Conservation (phyloP, 2,797 vertebrate genomes). For the Peromyscus eremicus region DNA sequence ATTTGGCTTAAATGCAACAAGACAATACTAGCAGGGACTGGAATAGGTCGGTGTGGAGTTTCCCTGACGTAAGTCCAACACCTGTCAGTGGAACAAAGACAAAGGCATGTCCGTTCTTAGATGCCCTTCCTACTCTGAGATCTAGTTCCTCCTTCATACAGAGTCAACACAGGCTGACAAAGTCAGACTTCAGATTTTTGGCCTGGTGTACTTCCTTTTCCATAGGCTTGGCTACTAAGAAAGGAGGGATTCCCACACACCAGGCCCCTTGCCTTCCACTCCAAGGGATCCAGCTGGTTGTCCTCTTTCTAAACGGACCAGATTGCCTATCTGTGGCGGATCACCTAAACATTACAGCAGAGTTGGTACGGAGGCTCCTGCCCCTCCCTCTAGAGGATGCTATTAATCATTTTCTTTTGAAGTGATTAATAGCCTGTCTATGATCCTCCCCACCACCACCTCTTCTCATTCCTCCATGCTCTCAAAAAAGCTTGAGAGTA, state of each 20-base stretch:
- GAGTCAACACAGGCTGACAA: neutral
- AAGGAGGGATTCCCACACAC: neutral
- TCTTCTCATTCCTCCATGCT: neutral
- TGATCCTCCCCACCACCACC: neutral
- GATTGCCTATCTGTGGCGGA: neutral
- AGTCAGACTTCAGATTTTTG: neutral
- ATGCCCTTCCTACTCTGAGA: neutral
- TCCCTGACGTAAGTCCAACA: constrained; percentile 3
- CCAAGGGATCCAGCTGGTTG: neutral
- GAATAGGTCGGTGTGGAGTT: neutral
- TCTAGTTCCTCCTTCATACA: neutral
- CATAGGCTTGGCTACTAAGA: neutral
- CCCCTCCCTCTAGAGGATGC: neutral
- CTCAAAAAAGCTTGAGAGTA: neutral
- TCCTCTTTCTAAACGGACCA: neutral
- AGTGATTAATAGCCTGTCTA: neutral
- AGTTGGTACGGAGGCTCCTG: neutral
- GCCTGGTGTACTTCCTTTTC: neutral
- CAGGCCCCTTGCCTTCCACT: neutral
- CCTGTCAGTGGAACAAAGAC: constrained; percentile 60
- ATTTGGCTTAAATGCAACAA: neutral
- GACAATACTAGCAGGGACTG: neutral
- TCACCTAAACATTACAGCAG: neutral
- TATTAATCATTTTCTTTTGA: constrained; percentile 21
- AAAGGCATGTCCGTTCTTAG: neutral